Evolutionary conservation across 2,797 vertebrate genomes (phyloP).

Genomic region (Thamnophis elegans): DNA sequence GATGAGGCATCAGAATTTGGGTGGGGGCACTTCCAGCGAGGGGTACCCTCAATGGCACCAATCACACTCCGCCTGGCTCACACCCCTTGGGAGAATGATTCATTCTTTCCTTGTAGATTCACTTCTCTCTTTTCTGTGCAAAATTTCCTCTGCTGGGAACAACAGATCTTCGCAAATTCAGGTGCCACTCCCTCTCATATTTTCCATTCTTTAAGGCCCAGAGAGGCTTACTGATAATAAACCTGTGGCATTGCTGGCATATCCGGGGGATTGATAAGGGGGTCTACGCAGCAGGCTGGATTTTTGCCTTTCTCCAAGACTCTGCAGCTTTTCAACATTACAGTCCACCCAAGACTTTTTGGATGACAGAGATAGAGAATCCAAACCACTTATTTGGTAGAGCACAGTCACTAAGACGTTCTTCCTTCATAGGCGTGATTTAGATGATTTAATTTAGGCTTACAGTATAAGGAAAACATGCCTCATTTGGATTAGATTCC

Average conservation of each 20-base stretch:
- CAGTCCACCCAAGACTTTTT: not conserved
- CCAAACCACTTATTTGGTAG: not conserved
- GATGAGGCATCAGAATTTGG: slow-evolving; percentile 32
- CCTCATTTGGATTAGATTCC: not conserved
- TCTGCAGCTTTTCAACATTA: not conserved
- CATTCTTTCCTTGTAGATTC: slow-evolving; percentile 30
- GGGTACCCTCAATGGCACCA: slow-evolving; percentile 31
- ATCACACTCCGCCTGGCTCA: slow-evolving; percentile 9
- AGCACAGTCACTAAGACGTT: too few species aligned
- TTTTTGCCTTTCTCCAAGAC: not conserved
- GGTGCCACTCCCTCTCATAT: slow-evolving; percentile 35
- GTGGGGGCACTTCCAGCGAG: slow-evolving; percentile 15
- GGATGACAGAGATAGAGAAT: not conserved
- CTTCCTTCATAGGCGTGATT: not conserved
- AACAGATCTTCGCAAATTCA: slow-evolving; percentile 22
- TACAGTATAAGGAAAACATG: not conserved
- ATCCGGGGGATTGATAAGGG: not conserved
- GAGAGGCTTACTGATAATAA: slow-evolving; percentile 3
- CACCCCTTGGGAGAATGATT: slow-evolving; percentile 27
- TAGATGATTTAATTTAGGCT: not conserved
- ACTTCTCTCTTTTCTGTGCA: slow-evolving; percentile 20
- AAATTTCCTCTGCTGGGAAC: slow-evolving; percentile 28
- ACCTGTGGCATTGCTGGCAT: slow-evolving; percentile 1
- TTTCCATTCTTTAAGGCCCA: slow-evolving; percentile 32
- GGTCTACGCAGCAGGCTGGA: not conserved